phyloP scores from a whole-genome alignment of 2,113 vertebrate species.

The Trochalopteron elliotii region DNA sequence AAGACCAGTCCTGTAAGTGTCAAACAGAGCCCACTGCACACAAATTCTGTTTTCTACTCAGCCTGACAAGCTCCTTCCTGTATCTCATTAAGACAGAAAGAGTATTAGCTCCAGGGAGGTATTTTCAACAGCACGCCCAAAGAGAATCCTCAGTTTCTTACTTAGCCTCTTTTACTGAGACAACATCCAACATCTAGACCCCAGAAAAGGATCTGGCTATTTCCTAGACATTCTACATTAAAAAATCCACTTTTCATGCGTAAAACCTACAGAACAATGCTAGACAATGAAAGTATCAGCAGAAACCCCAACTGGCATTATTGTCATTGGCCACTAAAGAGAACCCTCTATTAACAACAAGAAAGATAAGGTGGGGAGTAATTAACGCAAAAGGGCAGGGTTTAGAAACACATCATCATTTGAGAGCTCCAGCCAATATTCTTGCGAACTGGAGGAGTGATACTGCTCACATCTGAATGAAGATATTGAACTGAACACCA shows the following conservation, averaged over 20 bases:
- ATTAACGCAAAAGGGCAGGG: background rate
- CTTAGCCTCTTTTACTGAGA: background rate
- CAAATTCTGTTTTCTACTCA: background rate
- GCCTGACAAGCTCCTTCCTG: background rate
- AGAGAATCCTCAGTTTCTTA: background rate
- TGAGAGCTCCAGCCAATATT: background rate
- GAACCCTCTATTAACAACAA: background rate
- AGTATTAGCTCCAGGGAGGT: background rate
- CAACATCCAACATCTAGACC: background rate
- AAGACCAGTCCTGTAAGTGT: background rate
- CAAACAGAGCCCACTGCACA: background rate
- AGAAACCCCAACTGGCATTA: background rate
- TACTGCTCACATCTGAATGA: background rate
- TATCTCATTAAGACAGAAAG: background rate
- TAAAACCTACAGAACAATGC: accelerated
- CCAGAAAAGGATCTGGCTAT: background rate
- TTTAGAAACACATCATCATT: background rate
- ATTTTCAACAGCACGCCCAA: background rate
- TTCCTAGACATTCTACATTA: background rate
- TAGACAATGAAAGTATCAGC: background rate
- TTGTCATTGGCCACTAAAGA: background rate
- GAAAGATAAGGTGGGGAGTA: background rate
- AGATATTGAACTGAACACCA: background rate
- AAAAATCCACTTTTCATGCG: background rate
- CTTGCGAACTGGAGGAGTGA: background rate